Percentiles rank a stretch among this genome's conserved stretches.
phyloP scores from a whole-genome alignment of 2,888 invertebrate genomes.

The Brachypalpus laphriformis region DNA sequence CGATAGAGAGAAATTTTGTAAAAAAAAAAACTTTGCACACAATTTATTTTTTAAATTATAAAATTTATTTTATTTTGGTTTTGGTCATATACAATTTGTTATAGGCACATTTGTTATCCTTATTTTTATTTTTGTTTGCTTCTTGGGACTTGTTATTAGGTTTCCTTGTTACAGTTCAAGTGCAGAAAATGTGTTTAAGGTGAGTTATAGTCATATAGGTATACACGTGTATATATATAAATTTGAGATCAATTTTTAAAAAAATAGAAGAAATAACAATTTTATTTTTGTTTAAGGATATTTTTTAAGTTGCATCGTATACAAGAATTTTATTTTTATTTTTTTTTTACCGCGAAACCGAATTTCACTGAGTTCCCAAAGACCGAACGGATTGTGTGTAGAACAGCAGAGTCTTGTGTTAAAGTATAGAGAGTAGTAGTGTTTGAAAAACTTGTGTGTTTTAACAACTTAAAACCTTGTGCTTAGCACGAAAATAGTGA shows the following conservation, averaged over 20 bases:
- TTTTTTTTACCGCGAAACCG: slow-evolving; percentile 68
- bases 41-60: slow-evolving; percentile 63
- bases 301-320: slow-evolving; percentile 76
- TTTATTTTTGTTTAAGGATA: slow-evolving; percentile 23
- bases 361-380: slow-evolving; percentile 55
- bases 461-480: slow-evolving; percentile 67
- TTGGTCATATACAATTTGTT: slow-evolving; percentile 75
- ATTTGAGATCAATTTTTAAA: slow-evolving; percentile 76
- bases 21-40: slow-evolving; percentile 47
- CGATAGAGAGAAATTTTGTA: slow-evolving; percentile 56
- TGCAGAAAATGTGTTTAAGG: slow-evolving; percentile 65
- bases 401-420: slow-evolving; percentile 50
- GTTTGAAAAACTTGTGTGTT: neutral
- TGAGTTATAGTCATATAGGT: slow-evolving; percentile 68
- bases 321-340: slow-evolving; percentile 75
- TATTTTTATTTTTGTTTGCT: slow-evolving; percentile 36
- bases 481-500: slow-evolving; percentile 76
- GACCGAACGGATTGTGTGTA: slow-evolving; percentile 55
- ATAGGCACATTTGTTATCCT: slow-evolving; percentile 74
- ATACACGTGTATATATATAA: slow-evolving; percentile 70
- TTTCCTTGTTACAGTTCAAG: slow-evolving; percentile 60
- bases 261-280: slow-evolving; percentile 61
- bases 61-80: slow-evolving; percentile 66
- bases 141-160: slow-evolving; percentile 35
- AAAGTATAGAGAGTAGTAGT: neutral